Conservation (phyloP, 2,888 invertebrate species). For the Gasteruption jaculator region DNA sequence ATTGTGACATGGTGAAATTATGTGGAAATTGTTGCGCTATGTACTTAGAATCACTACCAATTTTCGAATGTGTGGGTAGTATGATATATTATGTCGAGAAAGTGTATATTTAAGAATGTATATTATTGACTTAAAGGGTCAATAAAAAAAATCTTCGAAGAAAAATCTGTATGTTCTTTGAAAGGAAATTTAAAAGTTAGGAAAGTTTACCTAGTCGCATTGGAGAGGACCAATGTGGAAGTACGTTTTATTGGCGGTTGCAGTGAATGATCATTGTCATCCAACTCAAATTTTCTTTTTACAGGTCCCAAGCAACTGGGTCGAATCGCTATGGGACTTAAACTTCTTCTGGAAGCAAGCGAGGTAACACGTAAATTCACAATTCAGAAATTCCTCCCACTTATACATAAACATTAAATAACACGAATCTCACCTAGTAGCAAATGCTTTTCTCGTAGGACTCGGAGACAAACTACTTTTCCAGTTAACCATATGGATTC, state of each 20-base stretch:
- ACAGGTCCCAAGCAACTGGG: constrained; percentile 54
- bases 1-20: no score
- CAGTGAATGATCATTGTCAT: constrained; percentile 51
- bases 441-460: constrained; percentile 78
- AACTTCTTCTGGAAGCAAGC: constrained; percentile 64
- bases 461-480: constrained; percentile 67
- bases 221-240: constrained; percentile 45
- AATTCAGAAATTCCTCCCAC: constrained; percentile 11
- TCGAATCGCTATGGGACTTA: constrained; percentile 83
- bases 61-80: no score
- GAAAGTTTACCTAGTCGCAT: constrained; percentile 40
- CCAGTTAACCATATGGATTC: constrained; percentile 54
- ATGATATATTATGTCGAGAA: no score
- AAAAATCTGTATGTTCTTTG: neutral
- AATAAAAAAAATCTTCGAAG: no score
- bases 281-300: constrained; percentile 64
- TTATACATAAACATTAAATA: constrained; percentile 6
- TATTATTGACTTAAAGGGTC: no score
- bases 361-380: constrained; percentile 5
- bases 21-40: no score
- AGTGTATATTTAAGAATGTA: no score
- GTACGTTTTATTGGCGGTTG: constrained; percentile 49
- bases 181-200: neutral
- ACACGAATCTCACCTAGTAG: constrained; percentile 56
- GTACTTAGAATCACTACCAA: no score